These are phyloP conservation scores for Theretra japonica DNA, from an alignment of 2,888 invertebrate species.

Conservation along the genomic window DNA sequence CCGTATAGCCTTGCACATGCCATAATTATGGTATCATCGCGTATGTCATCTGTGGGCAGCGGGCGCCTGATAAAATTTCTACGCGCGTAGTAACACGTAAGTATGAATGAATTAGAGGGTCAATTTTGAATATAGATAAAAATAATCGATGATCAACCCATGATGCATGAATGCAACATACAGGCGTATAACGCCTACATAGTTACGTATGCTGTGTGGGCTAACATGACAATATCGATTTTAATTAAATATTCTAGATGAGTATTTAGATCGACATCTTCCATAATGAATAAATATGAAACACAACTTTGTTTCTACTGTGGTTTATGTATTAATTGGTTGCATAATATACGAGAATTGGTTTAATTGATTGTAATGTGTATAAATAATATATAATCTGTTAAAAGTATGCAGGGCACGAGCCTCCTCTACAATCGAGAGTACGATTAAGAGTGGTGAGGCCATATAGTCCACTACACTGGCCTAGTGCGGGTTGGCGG, in stretches of 20 bases:
- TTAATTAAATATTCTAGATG: background rate
- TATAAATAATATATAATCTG: too few species aligned
- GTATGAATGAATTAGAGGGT: slow-evolving; percentile 16
- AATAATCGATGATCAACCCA: slow-evolving; percentile 3
- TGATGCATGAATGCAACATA: background rate
- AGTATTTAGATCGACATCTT: background rate
- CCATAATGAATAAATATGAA: slow-evolving; percentile 1
- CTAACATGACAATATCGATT: background rate
- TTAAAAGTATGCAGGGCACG: too few species aligned
- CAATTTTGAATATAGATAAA: background rate
- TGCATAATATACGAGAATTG: background rate
- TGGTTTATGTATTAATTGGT: background rate
- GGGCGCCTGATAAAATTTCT: slow-evolving; percentile 22
- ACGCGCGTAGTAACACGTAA: slow-evolving; percentile 33
- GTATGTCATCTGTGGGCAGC: slow-evolving; percentile 44
- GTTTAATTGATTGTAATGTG: background rate
- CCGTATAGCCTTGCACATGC: slow-evolving; percentile 58
- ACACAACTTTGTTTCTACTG: background rate
- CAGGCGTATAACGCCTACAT: background rate
- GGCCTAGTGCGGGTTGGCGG: too few species aligned
- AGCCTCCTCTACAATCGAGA: too few species aligned
- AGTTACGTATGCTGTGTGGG: background rate
- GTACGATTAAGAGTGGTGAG: too few species aligned
- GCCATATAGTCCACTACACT: too few species aligned
- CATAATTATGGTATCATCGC: slow-evolving; percentile 55